Evolutionary conservation across 2,113 vertebrate genomes (phyloP).

Genomic region (Albula goreensis): DNA sequence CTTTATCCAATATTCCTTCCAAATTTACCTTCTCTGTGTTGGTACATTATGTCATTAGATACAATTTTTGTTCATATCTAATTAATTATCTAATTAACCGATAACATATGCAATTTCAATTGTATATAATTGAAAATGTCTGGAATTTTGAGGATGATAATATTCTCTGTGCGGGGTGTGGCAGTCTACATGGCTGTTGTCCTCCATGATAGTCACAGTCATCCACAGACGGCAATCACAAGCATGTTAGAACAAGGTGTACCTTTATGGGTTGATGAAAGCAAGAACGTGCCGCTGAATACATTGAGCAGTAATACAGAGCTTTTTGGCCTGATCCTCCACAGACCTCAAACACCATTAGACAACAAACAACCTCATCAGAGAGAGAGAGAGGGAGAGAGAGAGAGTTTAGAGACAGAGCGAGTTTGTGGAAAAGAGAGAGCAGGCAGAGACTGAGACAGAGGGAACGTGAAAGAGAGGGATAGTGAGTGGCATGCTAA

Average conservation of each 20-base stretch:
- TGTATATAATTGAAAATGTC: no score
- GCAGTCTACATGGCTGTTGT: not conserved
- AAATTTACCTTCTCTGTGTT: no score
- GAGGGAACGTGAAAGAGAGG: not conserved
- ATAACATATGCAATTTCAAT: no score
- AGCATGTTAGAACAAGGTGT: not conserved
- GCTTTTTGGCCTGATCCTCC: not conserved
- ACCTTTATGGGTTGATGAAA: not conserved
- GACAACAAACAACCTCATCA: constrained; percentile 11
- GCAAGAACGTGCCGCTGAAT: not conserved
- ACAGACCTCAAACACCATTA: constrained; percentile 7
- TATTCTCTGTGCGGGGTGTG: not conserved
- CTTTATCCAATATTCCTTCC: no score
- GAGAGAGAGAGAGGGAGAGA: not conserved
- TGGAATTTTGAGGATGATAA: not conserved
- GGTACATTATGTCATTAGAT: no score
- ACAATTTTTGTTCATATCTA: no score
- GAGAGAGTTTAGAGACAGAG: not conserved
- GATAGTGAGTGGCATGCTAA: constrained; percentile 8
- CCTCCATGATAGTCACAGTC: not conserved
- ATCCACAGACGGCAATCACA: not conserved
- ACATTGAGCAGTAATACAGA: not conserved
- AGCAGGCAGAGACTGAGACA: not conserved
- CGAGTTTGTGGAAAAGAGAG: not conserved
- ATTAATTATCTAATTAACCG: no score